Percentiles rank a stretch among this genome's conserved stretches.
These are phyloP conservation scores for Engraulis encrasicolus DNA, from an alignment of 2,113 vertebrate genomes.

Conservation along the genomic window DNA sequence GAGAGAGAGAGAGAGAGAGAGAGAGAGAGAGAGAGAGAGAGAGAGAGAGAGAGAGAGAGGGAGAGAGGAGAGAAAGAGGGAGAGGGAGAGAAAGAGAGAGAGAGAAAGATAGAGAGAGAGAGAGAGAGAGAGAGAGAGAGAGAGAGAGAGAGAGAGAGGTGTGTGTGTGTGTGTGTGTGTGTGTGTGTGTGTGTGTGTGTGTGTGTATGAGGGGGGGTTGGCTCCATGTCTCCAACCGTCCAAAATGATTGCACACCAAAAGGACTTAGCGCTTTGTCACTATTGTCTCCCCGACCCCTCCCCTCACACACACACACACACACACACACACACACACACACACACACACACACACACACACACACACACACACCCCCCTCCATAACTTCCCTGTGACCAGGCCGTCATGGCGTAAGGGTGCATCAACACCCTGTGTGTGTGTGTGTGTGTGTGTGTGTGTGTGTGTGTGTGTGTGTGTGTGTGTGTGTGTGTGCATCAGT, in stretches of 20 bases:
- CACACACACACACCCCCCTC: constrained; percentile 27
- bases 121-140: constrained; percentile 35
- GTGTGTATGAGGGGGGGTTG: too few species aligned
- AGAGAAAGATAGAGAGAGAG: neutral
- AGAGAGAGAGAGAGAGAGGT: constrained; percentile 19
- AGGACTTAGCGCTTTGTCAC: constrained; percentile 58
- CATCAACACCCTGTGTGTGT: too few species aligned
- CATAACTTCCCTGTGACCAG: constrained; percentile 61
- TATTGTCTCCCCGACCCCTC: constrained; percentile 43
- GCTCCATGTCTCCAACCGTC: constrained; percentile 40
- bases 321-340: constrained; percentile 42
- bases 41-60: neutral
- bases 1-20: neutral
- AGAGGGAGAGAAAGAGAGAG: too few species aligned
- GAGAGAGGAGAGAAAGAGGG: neutral
- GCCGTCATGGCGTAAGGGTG: constrained; percentile 54
- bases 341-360: constrained; percentile 43
- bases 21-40: neutral
- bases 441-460: too few species aligned
- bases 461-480: too few species aligned
- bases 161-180: too few species aligned
- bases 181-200: too few species aligned
- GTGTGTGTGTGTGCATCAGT: too few species aligned
- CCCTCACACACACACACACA: constrained; percentile 21
- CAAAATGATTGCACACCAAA: constrained; percentile 56